Conservation (phyloP, 2,888 invertebrate species). For the Prenolepis imparis region DNA sequence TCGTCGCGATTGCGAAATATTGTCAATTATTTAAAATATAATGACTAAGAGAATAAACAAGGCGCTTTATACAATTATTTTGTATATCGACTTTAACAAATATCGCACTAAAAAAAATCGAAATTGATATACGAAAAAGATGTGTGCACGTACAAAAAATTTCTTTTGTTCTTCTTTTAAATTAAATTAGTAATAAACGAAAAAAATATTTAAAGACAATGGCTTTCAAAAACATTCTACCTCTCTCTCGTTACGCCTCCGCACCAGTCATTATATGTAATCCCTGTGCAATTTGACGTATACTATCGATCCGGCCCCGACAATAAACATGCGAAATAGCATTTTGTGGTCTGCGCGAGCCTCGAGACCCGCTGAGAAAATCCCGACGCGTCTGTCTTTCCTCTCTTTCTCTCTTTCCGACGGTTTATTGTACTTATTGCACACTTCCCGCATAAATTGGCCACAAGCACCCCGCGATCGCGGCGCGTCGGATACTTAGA, state of each 20-base stretch:
- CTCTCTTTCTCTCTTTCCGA: neutral
- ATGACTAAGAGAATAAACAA: neutral
- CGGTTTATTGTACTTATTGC: conserved; percentile 57
- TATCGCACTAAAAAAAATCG: neutral
- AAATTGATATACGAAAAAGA: neutral
- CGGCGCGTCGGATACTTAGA: conserved; percentile 74
- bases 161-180: neutral
- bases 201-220: neutral
- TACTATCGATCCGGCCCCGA: conserved; percentile 4
- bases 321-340: conserved; percentile 40
- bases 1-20: conserved; percentile 2
- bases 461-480: conserved; percentile 72
- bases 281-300: conserved; percentile 4
- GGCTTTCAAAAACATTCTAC: neutral
- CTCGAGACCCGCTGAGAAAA: conserved; percentile 1
- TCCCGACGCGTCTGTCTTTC: neutral
- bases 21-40: conserved; percentile 33
- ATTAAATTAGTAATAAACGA: neutral
- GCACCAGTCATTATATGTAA: neutral
- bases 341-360: conserved; percentile 31
- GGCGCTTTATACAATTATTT: neutral
- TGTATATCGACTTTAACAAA: neutral
- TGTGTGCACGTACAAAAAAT: neutral
- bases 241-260: neutral
- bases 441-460: conserved; percentile 72